These are phyloP conservation scores for Pectinophora gossypiella DNA, from an alignment of 1,140 invertebrate species.

Conservation along the genomic window DNA sequence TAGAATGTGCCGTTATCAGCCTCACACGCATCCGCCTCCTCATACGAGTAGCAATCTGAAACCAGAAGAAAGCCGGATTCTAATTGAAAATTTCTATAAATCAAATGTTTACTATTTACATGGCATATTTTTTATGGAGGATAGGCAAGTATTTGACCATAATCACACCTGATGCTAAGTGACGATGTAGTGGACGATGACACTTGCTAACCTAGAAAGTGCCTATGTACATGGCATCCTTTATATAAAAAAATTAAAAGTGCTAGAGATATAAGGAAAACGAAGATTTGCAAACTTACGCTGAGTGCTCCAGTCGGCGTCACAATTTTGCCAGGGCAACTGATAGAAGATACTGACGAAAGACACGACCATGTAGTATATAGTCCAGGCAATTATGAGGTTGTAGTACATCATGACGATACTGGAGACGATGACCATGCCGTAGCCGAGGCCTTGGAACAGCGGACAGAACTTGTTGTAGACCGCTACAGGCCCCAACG, in stretches of 20 bases:
- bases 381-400: constrained; percentile 90
- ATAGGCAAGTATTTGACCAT: no score
- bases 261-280: no score
- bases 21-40: constrained; percentile 77
- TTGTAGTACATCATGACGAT: constrained; percentile 91
- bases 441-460: constrained; percentile 85
- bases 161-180: no score
- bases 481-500: constrained; percentile 82
- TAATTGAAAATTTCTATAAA: no score
- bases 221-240: no score
- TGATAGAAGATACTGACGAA: constrained; percentile 78
- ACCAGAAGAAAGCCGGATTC: no score
- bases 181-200: no score
- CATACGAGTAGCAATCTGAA: constrained; percentile 81
- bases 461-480: constrained; percentile 83
- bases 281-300: constrained; percentile 57
- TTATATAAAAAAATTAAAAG: no score
- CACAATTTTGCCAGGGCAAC: constrained; percentile 87
- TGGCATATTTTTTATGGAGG: no score
- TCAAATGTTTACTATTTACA: constrained; percentile 6
- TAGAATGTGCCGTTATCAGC: constrained; percentile 82
- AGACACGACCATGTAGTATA: constrained; percentile 88
- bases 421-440: constrained; percentile 89
- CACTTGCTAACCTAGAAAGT: no score
- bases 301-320: constrained; percentile 83